Conservation (phyloP, 2,113 vertebrate species). For the Leptobrachium leishanense region DNA sequence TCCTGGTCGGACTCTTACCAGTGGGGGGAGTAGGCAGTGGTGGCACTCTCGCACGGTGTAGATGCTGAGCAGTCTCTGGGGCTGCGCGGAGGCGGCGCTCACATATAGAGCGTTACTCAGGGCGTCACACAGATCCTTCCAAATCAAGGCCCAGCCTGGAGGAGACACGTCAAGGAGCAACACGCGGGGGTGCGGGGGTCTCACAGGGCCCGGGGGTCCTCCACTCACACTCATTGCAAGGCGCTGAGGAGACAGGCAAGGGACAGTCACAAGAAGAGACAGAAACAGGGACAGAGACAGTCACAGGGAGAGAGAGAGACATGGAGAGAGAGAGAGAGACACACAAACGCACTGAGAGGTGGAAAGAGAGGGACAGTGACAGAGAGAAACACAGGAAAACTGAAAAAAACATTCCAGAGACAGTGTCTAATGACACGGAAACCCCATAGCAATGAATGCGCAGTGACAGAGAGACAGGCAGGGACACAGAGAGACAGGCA, state of each 20-base stretch:
- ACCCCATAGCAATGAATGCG: too few species aligned
- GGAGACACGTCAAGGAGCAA: conserved; percentile 79
- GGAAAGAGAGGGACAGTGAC: too few species aligned
- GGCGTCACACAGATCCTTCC: conserved; percentile 76
- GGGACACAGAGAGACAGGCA: too few species aligned
- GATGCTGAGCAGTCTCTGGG: conserved; percentile 82
- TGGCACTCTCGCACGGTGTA: conserved; percentile 80
- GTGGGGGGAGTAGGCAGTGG: conserved; percentile 89
- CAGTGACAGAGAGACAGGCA: too few species aligned
- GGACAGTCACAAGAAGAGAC: background rate
- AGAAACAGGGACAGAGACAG: background rate
- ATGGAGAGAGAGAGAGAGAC: background rate
- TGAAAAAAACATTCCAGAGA: too few species aligned
- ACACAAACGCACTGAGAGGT: too few species aligned
- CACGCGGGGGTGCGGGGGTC: conserved; percentile 70
- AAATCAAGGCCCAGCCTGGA: conserved; percentile 76
- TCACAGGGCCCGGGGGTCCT: background rate
- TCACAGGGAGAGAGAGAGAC: background rate
- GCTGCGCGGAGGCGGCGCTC: conserved; percentile 76
- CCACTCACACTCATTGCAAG: background rate
- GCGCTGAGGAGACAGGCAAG: background rate
- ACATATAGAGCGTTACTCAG: conserved; percentile 84
- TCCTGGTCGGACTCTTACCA: conserved; percentile 65
- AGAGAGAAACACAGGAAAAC: too few species aligned
- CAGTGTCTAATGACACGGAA: too few species aligned